Conservation (phyloP, 2,888 invertebrate genomes). For the Cataglyphis albicans region DNA sequence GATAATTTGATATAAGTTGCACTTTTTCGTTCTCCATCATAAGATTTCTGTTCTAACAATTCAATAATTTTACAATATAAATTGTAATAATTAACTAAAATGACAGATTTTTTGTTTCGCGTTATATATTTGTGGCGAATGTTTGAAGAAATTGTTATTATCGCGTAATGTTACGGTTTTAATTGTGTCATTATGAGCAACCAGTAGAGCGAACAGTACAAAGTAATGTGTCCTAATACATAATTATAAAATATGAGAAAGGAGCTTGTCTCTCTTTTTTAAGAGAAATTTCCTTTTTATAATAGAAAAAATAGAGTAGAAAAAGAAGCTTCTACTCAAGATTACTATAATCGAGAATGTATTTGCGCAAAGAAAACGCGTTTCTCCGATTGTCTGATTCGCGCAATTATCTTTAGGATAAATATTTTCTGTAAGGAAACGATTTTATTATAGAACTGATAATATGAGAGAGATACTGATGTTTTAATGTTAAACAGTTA, state of each 20-base stretch:
- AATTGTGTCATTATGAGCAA: conserved; percentile 68
- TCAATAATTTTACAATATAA: neutral
- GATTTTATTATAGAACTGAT: conserved; percentile 29
- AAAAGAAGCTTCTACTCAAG: neutral
- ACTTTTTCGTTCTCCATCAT: neutral
- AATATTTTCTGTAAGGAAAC: conserved; percentile 30
- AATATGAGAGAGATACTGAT: conserved; percentile 1
- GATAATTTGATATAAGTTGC: too few species aligned
- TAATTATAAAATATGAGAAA: neutral
- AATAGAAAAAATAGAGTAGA: neutral
- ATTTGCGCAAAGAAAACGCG: neutral
- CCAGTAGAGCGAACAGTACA: conserved; percentile 78
- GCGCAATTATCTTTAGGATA: neutral
- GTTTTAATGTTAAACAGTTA: conserved; percentile 29
- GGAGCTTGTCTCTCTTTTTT: conserved; percentile 3
- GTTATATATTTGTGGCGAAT: neutral
- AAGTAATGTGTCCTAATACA: conserved; percentile 70
- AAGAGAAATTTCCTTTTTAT: neutral
- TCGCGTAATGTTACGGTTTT: conserved; percentile 62
- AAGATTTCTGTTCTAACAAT: neutral
- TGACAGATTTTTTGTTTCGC: neutral
- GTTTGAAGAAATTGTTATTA: conserved; percentile 30
- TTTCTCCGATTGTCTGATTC: neutral
- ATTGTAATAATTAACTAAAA: neutral
- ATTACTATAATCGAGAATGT: neutral